Evolutionary conservation across 37 sponge, comb jelly and placozoan genomes (phyloP).

Genomic region (Chondrilla cf. caribensis): DNA sequence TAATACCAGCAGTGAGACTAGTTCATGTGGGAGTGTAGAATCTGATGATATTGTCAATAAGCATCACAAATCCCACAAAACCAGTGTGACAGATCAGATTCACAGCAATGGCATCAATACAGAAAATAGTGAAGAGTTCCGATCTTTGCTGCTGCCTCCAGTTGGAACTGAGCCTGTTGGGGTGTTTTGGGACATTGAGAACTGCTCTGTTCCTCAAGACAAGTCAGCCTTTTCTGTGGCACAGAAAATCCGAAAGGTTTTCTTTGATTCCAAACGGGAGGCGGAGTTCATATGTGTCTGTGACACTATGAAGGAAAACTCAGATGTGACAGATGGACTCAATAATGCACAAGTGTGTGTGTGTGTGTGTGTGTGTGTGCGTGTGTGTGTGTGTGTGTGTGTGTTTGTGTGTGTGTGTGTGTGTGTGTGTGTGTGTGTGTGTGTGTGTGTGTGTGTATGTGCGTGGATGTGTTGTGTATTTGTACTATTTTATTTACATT

Average conservation of each 20-base stretch:
- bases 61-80: too few relatives aligned
- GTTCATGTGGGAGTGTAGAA: too few relatives aligned
- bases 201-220: constrained; percentile 63
- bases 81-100: too few relatives aligned
- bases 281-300: constrained; percentile 93
- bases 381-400: not conserved
- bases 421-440: not conserved
- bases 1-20: too few relatives aligned
- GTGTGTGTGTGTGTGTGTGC: not conserved
- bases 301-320: constrained; percentile 80
- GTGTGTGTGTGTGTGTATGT: not conserved
- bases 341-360: constrained; percentile 75
- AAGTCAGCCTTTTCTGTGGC: constrained; percentile 72
- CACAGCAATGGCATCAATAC: not conserved
- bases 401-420: not conserved
- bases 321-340: constrained; percentile 60
- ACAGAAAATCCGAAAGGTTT: constrained; percentile 59
- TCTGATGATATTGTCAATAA: too few relatives aligned
- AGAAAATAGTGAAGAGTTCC: not conserved
- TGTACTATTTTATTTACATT: not conserved
- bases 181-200: constrained; percentile 94
- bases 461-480: not conserved
- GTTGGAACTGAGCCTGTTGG: constrained; percentile 76
- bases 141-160: not conserved
- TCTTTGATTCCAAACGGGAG: constrained; percentile 78